phyloP scores from a whole-genome alignment of 2,113 vertebrate genomes.

The Pundamilia nyererei region DNA sequence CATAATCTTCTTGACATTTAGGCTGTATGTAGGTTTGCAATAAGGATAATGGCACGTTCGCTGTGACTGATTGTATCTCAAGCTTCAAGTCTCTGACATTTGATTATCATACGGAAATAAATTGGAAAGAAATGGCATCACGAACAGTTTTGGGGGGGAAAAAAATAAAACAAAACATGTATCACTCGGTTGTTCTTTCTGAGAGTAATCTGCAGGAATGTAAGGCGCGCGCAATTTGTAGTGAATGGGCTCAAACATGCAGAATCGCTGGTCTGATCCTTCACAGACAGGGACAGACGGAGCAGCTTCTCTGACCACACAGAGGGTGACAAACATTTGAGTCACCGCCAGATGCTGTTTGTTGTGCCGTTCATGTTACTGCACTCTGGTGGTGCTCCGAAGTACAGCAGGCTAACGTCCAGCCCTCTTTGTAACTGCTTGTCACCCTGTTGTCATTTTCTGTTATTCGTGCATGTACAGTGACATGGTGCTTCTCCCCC shows the following conservation, averaged over 20 bases:
- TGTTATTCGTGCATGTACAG: conserved; percentile 5
- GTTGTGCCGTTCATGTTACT: conserved; percentile 6
- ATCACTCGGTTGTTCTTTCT: background rate
- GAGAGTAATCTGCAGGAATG: background rate
- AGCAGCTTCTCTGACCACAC: conserved; percentile 52
- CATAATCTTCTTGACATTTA: background rate
- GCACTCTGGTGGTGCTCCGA: conserved; percentile 49
- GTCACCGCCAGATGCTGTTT: conserved; percentile 62
- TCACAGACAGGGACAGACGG: conserved; percentile 50
- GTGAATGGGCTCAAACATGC: conserved; percentile 21
- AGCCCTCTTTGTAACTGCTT: background rate
- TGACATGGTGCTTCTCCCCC: conserved; percentile 3
- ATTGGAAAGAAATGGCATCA: background rate
- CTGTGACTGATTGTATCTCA: background rate
- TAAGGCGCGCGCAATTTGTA: background rate
- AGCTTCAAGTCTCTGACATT: background rate
- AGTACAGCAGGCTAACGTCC: conserved; percentile 4
- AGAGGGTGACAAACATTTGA: conserved; percentile 63
- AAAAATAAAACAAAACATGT: background rate
- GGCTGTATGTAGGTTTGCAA: background rate
- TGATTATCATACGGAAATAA: background rate
- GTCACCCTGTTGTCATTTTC: background rate
- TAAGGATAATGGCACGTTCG: background rate
- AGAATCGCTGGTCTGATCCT: conserved; percentile 38
- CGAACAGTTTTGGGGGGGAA: accelerated